phyloP scores from a whole-genome alignment of 2,888 invertebrate genomes.

The Apantesis nais region DNA sequence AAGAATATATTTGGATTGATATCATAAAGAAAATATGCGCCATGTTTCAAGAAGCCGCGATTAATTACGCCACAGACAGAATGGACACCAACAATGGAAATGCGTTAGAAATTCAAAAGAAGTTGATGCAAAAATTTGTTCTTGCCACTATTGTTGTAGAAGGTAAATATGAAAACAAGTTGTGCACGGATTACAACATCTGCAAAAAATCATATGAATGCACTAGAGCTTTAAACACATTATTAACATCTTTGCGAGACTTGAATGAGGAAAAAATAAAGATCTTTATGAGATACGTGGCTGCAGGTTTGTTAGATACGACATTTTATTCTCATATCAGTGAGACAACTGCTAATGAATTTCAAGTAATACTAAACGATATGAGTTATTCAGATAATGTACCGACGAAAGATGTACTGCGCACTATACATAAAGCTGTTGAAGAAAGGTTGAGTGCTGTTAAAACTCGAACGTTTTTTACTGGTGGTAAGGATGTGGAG shows the following conservation, averaged over 20 bases:
- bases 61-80: conserved; percentile 47
- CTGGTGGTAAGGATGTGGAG: conserved; percentile 56
- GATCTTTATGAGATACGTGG: conserved; percentile 40
- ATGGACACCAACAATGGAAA: conserved; percentile 45
- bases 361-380: conserved; percentile 68
- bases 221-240: conserved; percentile 55
- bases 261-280: conserved; percentile 53
- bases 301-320: conserved; percentile 43
- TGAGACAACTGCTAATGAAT: conserved; percentile 56
- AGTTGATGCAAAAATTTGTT: conserved; percentile 56
- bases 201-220: conserved; percentile 60
- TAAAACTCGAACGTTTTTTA: conserved; percentile 30
- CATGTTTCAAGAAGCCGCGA: conserved; percentile 59
- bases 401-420: conserved; percentile 58
- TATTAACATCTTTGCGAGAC: conserved; percentile 53
- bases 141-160: conserved; percentile 60
- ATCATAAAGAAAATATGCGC: conserved; percentile 65
- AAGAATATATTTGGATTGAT: conserved; percentile 58
- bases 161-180: conserved; percentile 54
- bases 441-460: conserved; percentile 52
- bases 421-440: conserved; percentile 55
- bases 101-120: conserved; percentile 46
- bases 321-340: conserved; percentile 57
- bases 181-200: conserved; percentile 60
- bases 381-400: conserved; percentile 63